phyloP scores from a whole-genome alignment of 92 coral and sea anemone genomes.

The Heteractis magnifica region DNA sequence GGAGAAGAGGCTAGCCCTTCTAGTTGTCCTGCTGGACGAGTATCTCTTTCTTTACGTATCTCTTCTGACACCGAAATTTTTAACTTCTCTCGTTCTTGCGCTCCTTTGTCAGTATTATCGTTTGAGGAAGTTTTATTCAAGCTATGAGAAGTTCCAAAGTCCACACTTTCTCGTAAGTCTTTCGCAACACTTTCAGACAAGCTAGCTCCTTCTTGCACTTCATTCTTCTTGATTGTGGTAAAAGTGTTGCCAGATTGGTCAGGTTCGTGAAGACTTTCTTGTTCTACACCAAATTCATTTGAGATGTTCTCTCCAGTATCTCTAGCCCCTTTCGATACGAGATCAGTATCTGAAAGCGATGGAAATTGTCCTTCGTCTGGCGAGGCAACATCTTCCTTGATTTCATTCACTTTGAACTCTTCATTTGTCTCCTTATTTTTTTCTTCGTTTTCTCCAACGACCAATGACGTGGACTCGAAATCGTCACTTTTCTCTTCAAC shows the following conservation, averaged over 20 bases:
- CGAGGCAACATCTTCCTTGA: not conserved
- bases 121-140: no score
- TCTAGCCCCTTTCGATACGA: not conserved
- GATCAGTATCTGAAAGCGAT: not conserved
- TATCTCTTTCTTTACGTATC: not conserved
- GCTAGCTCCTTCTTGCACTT: not conserved
- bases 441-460: not conserved
- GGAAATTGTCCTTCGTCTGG: not conserved
- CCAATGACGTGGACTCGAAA: not conserved
- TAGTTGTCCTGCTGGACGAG: not conserved
- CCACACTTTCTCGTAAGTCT: slow-evolving; percentile 10
- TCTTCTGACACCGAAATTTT: not conserved
- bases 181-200: not conserved
- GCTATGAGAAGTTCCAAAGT: not conserved
- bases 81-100: no score
- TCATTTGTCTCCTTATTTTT: not conserved
- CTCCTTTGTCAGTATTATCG: no score
- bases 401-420: not conserved
- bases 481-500: not conserved
- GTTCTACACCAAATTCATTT: not conserved
- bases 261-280: not conserved
- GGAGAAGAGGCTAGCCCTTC: not conserved
- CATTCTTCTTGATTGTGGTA: not conserved
- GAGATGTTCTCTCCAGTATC: not conserved
- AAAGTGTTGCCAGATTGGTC: not conserved